These are phyloP conservation scores for Augochlora pura DNA, from an alignment of 1,140 invertebrate genomes.

Conservation along the genomic window DNA sequence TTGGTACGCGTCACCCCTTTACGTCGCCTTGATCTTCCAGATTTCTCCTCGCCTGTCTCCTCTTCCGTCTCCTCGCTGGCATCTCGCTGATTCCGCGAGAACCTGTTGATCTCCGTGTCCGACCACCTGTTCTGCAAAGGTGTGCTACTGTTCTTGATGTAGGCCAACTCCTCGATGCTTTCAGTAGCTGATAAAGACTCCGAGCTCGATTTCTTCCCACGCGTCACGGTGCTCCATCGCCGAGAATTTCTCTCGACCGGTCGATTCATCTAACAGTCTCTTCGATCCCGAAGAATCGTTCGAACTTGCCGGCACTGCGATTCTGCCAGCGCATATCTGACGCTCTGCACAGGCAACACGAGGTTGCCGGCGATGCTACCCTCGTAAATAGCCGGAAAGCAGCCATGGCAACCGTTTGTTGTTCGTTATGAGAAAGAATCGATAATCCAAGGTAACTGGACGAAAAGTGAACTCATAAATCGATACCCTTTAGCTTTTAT, in stretches of 20 bases:
- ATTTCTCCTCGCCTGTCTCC: neutral
- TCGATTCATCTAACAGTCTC: conserved; percentile 22
- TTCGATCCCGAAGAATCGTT: conserved; percentile 5
- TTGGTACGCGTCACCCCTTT: neutral
- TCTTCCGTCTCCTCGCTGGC: neutral
- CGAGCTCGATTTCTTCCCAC: neutral
- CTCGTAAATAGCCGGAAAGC: neutral
- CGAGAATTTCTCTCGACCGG: neutral
- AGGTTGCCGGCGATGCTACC: neutral
- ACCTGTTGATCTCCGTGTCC: conserved; percentile 14
- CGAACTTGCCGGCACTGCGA: neutral
- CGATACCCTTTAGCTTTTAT: neutral
- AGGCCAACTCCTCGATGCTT: neutral
- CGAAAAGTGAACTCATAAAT: neutral
- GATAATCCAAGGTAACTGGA: conserved; percentile 15
- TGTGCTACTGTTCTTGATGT: conserved; percentile 12
- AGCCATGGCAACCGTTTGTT: conserved; percentile 59
- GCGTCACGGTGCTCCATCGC: neutral
- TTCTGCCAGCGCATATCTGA: neutral
- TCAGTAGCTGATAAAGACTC: neutral
- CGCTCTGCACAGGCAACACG: neutral
- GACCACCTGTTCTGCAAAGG: conserved; percentile 4
- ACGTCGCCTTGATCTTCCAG: neutral
- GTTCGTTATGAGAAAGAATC: conserved; percentile 30
- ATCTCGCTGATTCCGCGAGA: neutral